phyloP scores from a whole-genome alignment of 2,797 vertebrate genomes.

The Ciconia nigra region DNA sequence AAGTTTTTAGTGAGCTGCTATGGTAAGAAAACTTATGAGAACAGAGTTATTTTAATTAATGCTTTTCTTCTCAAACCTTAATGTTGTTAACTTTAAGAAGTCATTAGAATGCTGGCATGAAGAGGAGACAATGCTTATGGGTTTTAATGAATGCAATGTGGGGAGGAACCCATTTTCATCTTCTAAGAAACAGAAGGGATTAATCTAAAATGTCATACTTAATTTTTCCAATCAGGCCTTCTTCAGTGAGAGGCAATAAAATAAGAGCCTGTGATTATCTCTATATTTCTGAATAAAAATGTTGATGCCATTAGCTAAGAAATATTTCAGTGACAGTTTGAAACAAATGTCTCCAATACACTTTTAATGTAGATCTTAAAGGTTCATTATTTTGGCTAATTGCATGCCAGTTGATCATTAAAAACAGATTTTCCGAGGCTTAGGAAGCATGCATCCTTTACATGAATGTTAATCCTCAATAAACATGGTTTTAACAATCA shows the following conservation, averaged over 20 bases:
- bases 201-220: not conserved
- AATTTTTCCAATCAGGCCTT: not conserved
- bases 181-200: not conserved
- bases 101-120: not conserved
- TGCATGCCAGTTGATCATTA: conserved; percentile 24
- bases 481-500: conserved; percentile 11
- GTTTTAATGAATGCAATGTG: conserved; percentile 20
- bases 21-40: not conserved
- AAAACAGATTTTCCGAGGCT: conserved; percentile 7
- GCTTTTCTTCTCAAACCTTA: not conserved
- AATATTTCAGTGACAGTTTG: not conserved
- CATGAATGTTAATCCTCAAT: not conserved
- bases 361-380: conserved; percentile 17
- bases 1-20: not conserved
- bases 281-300: conserved; percentile 21
- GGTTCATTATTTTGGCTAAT: conserved; percentile 20
- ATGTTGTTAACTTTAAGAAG: not conserved
- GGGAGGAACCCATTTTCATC: not conserved
- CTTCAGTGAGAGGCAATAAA: not conserved
- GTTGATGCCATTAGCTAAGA: not conserved
- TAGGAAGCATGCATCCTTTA: conserved; percentile 5
- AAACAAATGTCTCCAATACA: not conserved
- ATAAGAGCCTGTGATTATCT: not conserved
- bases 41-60: not conserved
- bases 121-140: not conserved